Conservation (phyloP, 2,888 invertebrate species). For the Hypomecis punctinalis region DNA sequence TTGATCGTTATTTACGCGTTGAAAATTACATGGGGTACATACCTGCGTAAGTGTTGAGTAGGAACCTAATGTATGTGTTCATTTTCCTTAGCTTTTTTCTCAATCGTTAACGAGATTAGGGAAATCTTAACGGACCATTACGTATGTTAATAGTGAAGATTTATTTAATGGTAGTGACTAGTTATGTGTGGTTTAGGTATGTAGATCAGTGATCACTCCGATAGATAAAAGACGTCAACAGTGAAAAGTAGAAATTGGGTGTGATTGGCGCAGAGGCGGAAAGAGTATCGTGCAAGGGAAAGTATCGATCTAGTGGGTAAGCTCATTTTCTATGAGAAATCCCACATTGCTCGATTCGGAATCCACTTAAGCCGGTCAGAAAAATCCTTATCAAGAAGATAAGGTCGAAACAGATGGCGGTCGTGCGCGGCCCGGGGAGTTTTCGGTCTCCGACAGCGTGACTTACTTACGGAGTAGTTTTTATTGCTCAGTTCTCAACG, state of each 20-base stretch:
- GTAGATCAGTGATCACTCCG: background rate
- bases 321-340: conserved; percentile 3
- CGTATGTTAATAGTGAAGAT: background rate
- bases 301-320: conserved; percentile 10
- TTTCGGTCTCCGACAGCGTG: background rate
- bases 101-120: conserved; percentile 4
- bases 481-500: conserved; percentile 25
- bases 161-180: conserved; percentile 3
- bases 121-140: conserved; percentile 8
- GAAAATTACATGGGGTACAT: conserved; percentile 2
- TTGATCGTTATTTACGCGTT: conserved; percentile 1
- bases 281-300: conserved; percentile 7
- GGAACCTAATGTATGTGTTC: background rate
- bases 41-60: background rate
- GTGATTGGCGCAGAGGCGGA: conserved; percentile 10
- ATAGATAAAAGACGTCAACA: background rate
- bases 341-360: conserved; percentile 7
- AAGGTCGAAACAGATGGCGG: conserved; percentile 2
- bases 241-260: conserved; percentile 8
- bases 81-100: conserved; percentile 14
- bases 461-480: background rate
- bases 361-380: conserved; percentile 11
- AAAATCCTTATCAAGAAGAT: conserved; percentile 10
- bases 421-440: background rate
- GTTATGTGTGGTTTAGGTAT: background rate